Conservation (phyloP, 2,797 vertebrate species). For the Geotrypetes seraphini region DNA sequence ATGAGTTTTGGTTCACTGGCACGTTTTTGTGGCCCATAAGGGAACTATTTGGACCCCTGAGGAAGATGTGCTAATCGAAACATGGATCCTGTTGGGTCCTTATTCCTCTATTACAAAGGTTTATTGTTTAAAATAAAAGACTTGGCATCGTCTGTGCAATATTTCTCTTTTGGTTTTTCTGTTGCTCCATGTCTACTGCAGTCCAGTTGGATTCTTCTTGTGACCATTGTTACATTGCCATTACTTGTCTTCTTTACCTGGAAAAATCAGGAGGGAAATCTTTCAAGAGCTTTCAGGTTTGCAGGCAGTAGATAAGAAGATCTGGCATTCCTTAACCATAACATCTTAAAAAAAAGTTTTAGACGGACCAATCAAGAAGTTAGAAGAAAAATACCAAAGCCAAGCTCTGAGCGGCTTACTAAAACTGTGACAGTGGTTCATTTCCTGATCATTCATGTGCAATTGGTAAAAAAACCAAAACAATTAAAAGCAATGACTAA, state of each 20-base stretch:
- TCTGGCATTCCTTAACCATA: constrained; percentile 20
- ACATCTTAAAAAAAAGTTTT: constrained; percentile 35
- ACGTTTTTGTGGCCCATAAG: no score
- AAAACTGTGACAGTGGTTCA: constrained; percentile 36
- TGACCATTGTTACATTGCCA: constrained; percentile 34
- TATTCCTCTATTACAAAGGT: no score
- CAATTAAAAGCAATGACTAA: constrained; percentile 51
- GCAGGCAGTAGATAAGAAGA: no score
- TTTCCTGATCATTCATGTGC: constrained; percentile 56
- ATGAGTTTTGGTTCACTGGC: no score
- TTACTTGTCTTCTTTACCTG: constrained; percentile 35
- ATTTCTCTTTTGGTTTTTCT: no score
- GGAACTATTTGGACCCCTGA: no score
- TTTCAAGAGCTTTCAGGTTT: constrained; percentile 35
- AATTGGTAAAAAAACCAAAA: constrained; percentile 57
- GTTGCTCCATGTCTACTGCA: no score
- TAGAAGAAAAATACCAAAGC: constrained; percentile 49
- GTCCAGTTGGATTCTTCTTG: no score
- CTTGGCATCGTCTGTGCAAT: no score
- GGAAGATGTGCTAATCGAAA: no score
- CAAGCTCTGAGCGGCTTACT: constrained; percentile 41
- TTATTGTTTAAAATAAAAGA: no score
- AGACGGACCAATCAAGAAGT: constrained; percentile 34
- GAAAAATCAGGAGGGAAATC: constrained; percentile 28
- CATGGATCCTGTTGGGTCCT: no score